Evolutionary conservation across 2,113 vertebrate species (phyloP), one percentile per base, ranked within the genome.

Genomic region (Osmerus mordax): DNA sequence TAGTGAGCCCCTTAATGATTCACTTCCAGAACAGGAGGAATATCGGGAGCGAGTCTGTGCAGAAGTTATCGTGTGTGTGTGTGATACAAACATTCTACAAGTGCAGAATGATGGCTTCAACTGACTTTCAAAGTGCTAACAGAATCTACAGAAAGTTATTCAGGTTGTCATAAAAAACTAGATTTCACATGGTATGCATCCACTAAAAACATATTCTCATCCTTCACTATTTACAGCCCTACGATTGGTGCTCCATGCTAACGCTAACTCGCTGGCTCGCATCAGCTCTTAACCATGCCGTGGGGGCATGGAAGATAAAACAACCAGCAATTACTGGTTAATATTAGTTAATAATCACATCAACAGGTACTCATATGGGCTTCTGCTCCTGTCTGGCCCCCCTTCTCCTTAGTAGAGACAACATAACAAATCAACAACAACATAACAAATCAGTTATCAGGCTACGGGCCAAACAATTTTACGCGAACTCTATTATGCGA

Each of bases 121-220:
- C 41, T 21, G 58, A 12, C n/a, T 65, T 47, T 21, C 23, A 60
- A 65, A 69, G 67, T 69, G 70, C 53, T 25, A 55, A 56, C 51
- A 32, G 61, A 65, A 65, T 21, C 70, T 72, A 65, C 61, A 61
- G 56, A 71, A 62, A 59, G 9, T 41, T 4, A 19, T 51, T 28
- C 36, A 70, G 58, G 13, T 60, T 66, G 19, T 73, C 55, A 67
- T 60, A 65, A 65, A 64, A 56, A 55, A 69, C 51, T 65, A 55
- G 23, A 54, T 28, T 67, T 67, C 36, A 73, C 60, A 65, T 53
- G 52, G 52, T 65, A 65, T 36, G 25, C 58, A 32, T 41, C 56
- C 52, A 21, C 63, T 65, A 71, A 71, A 71, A 71, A 32, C 67
- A 69, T 32, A 64, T 64, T 41, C 28, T 13, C 21, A 32, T 58